Evolutionary conservation across 2,888 invertebrate species (phyloP).

Genomic region (Lysandra bellargus): DNA sequence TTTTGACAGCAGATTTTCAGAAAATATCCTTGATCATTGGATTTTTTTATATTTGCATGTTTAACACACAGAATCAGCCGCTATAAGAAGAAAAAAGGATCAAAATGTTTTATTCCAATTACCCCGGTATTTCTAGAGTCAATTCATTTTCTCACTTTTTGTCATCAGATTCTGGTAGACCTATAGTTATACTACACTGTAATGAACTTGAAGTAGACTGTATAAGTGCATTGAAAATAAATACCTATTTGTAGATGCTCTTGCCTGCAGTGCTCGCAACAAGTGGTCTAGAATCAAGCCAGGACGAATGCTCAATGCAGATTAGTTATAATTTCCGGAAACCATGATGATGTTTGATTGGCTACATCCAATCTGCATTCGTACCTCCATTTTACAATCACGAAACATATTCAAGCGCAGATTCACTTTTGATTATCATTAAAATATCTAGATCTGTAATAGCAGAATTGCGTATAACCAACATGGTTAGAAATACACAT

Average conservation of each 20-base stretch:
- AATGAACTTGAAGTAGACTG: neutral
- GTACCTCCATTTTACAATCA: slow-evolving; percentile 13
- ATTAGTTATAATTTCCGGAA: slow-evolving; percentile 18
- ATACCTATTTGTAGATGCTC: slow-evolving; percentile 21
- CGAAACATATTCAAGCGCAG: neutral
- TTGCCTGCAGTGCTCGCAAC: slow-evolving; percentile 7
- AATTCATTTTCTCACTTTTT: too few relatives aligned
- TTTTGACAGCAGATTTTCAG: too few relatives aligned
- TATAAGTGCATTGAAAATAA: slow-evolving; percentile 13
- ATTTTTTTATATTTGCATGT: too few relatives aligned
- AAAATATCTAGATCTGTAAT: neutral
- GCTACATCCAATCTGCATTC: slow-evolving; percentile 20
- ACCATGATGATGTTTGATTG: slow-evolving; percentile 22
- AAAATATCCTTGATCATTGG: too few relatives aligned
- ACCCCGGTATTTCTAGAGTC: too few relatives aligned
- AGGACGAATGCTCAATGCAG: slow-evolving; percentile 18
- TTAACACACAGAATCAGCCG: too few relatives aligned
- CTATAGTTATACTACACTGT: neutral
- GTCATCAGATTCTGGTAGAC: too few relatives aligned
- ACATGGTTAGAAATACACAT: too few relatives aligned
- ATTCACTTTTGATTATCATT: neutral
- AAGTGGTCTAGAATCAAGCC: slow-evolving; percentile 17
- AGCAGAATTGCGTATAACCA: neutral
- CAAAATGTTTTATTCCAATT: too few relatives aligned
- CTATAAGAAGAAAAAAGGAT: too few relatives aligned